phyloP scores from a whole-genome alignment of 2,797 vertebrate species.

The Atherinosoma microstoma region DNA sequence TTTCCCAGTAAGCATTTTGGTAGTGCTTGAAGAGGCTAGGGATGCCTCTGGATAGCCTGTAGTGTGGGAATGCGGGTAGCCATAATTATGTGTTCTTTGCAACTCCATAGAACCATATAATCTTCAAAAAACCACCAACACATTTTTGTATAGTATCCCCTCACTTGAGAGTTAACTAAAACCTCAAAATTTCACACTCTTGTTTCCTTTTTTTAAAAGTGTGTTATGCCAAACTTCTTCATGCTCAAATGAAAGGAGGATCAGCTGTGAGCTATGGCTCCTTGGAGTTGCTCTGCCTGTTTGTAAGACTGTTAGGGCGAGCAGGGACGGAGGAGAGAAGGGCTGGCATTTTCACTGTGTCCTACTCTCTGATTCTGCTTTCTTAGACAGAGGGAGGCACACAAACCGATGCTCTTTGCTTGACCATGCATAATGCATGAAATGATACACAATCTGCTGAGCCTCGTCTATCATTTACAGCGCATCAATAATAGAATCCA shows the following conservation, averaged over 20 bases:
- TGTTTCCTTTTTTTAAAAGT: slow-evolving; percentile 27
- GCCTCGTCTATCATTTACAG: slow-evolving; percentile 87
- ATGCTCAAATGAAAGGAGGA: slow-evolving; percentile 17
- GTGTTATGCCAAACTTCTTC: neutral
- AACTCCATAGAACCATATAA: slow-evolving; percentile 40
- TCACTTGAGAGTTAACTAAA: slow-evolving; percentile 18
- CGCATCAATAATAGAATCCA: slow-evolving; percentile 85
- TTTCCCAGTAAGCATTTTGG: slow-evolving; percentile 50
- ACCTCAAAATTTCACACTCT: slow-evolving; percentile 50
- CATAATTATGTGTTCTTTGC: slow-evolving; percentile 60
- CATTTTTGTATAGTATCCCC: slow-evolving; percentile 23
- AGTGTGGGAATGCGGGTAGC: slow-evolving; percentile 51
- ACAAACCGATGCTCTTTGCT: slow-evolving; percentile 69
- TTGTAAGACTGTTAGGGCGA: slow-evolving; percentile 42
- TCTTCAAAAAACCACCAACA: slow-evolving; percentile 51
- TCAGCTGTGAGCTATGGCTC: slow-evolving; percentile 25
- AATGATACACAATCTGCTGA: slow-evolving; percentile 86
- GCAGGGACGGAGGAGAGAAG: slow-evolving; percentile 36
- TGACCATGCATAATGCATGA: slow-evolving; percentile 83
- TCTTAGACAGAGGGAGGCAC: slow-evolving; percentile 57
- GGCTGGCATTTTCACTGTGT: slow-evolving; percentile 38
- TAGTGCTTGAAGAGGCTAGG: slow-evolving; percentile 32
- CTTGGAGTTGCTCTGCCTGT: slow-evolving; percentile 41
- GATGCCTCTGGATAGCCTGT: slow-evolving; percentile 39
- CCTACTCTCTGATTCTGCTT: slow-evolving; percentile 54